Base-by-base conservation (phyloP, 2,113 vertebrate genomes). In the Xenopus tropicalis region DNA sequence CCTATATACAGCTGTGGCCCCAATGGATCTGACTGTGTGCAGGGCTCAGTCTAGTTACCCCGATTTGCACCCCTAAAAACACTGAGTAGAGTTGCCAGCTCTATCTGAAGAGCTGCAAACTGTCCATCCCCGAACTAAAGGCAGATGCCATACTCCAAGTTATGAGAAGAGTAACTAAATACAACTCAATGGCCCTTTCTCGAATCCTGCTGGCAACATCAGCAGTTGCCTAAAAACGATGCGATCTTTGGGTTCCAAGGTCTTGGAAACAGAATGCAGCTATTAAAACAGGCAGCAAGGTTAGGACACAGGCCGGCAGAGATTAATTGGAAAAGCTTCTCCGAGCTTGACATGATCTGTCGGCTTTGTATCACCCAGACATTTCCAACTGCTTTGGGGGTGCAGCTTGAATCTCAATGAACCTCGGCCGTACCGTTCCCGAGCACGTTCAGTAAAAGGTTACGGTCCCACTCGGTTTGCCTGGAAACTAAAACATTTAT, bases 271-370 rank as follows among this genome's bases (percentile, higher is more conserved):
- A 85, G 77, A 86, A 84, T 82, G 71, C 72, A 65, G 23, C 77
- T 84, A 80, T 85, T 86, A 86, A 88, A 72, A 57, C 71, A 23
- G 11, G 21, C 21, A 24, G 48, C 61, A 66, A 37, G 57, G 80
- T 84, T 83, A 80, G 85, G 82, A 66, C 77, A 74, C 0, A 69
- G 71, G 86, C 83, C 83, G 84, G 80, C 80, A 84, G 80, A 86
- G 82, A 88, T 86, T 86, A 88, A 88, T 84, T 88, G 84, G 85
- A 86, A 86, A 86, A 85, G 83, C 80, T 86, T 86, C 83, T 0
- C 0, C 74, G 73, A 70, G 71, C 72, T 66, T 78, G 81, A 82
- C 83, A 83, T 85, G 81, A 81, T 82, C 85, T 83, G 78, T 81
- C 73, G 78, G 78, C 70, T 80, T 58, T 68, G 75, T 79, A 82